These are phyloP conservation scores for Pimpla rufipes DNA, from an alignment of 2,888 invertebrate species.

Conservation along the genomic window DNA sequence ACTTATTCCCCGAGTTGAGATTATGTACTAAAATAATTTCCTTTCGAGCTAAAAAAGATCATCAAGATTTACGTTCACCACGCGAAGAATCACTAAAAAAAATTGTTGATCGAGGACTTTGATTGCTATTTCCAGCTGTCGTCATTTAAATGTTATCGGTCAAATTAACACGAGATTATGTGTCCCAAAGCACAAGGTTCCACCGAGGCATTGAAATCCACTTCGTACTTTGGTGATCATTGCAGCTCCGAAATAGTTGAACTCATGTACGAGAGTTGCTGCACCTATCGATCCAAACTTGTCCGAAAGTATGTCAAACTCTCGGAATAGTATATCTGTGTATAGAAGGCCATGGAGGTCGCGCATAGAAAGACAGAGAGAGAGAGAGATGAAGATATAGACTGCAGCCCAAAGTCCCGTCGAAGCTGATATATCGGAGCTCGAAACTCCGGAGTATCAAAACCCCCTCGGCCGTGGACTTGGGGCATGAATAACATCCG, in stretches of 20 bases:
- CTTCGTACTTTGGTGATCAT: not conserved
- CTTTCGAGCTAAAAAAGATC: no score
- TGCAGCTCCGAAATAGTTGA: not conserved
- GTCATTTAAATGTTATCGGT: no score
- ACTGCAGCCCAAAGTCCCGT: slow-evolving; percentile 8
- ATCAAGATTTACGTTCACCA: no score
- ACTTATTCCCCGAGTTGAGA: not conserved
- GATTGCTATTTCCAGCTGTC: no score
- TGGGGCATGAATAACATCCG: slow-evolving; percentile 10
- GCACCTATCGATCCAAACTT: slow-evolving; percentile 19
- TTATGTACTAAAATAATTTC: no score
- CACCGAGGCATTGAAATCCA: not conserved
- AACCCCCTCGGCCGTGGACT: not conserved
- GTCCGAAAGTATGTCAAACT: slow-evolving; percentile 24
- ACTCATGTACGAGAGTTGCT: not conserved
- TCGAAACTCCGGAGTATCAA: not conserved
- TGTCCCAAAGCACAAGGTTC: not conserved
- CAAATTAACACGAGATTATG: not conserved
- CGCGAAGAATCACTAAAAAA: no score
- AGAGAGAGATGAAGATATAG: not conserved
- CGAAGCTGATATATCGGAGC: slow-evolving; percentile 31
- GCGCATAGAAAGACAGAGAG: not conserved
- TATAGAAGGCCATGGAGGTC: not conserved
- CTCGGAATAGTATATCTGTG: not conserved
- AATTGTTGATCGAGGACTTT: no score